Evolutionary conservation across 2,113 vertebrate genomes (phyloP), one percentile per base, ranked within the genome.

Genomic region (Prolemur simus): DNA sequence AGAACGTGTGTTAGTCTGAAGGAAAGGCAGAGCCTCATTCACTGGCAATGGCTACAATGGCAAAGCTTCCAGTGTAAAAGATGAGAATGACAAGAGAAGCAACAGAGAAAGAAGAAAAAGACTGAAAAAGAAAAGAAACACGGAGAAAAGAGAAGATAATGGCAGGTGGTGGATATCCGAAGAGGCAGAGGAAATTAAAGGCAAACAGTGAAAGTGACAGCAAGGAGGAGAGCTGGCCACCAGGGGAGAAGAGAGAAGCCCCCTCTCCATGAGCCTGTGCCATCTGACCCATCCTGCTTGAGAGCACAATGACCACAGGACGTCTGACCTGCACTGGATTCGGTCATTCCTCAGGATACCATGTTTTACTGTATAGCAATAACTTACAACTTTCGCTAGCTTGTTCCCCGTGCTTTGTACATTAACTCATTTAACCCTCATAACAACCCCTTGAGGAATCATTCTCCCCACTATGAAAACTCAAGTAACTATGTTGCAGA

Each of bases 111-210:
- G 49, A 37, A 89, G 84, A n/a, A 69, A 88, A 78, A 47, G 63
- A 37, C 21, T 34, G n/a, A 42, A 45, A 25, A 2, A 42, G 17
- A 77, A 37, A 52, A n/a, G 42, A 29, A 39, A 49, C 7, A 27
- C 3, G 0, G 17, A 78, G 68, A 80, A 73, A 52, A 84, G 54
- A 89, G 89, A 77, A 39, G 13, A 4, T 27, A 52, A 23, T 34
- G 21, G 76, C 49, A 90, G 71, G 88, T 56, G 47, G 58, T 82
- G 20, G 92, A 49, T 34, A 45, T 34, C 58, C 0, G 0, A 80
- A 71, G 76, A 52, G 87, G n/a, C 47, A 73, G 87, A 81, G 58
- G 71, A 68, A 42, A 86, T 92, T 23, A 68, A 87, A 96, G n/a
- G 32, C 58, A 76, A 37, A 29, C 3, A 14, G 39, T n/a, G n/a